These are phyloP conservation scores for Caenorhabditis plicata DNA, from an alignment of 2,888 invertebrate species.

Conservation along the genomic window DNA sequence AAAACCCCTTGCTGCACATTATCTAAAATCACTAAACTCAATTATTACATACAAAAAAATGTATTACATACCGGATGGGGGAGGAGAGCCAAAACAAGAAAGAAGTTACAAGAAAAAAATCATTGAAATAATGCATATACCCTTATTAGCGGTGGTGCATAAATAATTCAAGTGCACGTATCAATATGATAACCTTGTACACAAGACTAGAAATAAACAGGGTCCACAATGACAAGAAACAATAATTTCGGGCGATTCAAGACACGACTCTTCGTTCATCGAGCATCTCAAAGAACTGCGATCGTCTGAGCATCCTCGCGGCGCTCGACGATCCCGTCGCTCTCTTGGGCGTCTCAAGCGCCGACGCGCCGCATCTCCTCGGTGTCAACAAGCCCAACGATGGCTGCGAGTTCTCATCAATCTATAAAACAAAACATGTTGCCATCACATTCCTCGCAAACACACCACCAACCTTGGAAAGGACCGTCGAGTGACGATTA, in stretches of 20 bases:
- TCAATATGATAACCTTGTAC: too few species aligned
- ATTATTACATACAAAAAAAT: too few species aligned
- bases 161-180: too few species aligned
- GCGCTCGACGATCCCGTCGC: conserved; percentile 18
- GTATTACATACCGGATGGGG: too few species aligned
- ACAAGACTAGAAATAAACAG: too few species aligned
- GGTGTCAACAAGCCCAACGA: background rate
- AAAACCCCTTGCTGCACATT: too few species aligned
- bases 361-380: conserved; percentile 11
- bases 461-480: conserved; percentile 24
- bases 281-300: conserved; percentile 22
- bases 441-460: too few species aligned
- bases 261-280: conserved; percentile 8
- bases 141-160: too few species aligned
- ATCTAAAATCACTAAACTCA: too few species aligned
- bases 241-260: too few species aligned
- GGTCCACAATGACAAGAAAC: too few species aligned
- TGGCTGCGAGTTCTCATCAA: conserved; percentile 22
- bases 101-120: background rate
- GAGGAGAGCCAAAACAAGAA: background rate
- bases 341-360: conserved; percentile 21
- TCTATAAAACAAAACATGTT: conserved; percentile 3
- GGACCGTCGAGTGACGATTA: conserved; percentile 18
- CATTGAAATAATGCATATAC: background rate
- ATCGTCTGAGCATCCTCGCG: conserved; percentile 24